These are phyloP conservation scores for Chionis minor DNA, from an alignment of 2,113 vertebrate genomes.

Conservation along the genomic window DNA sequence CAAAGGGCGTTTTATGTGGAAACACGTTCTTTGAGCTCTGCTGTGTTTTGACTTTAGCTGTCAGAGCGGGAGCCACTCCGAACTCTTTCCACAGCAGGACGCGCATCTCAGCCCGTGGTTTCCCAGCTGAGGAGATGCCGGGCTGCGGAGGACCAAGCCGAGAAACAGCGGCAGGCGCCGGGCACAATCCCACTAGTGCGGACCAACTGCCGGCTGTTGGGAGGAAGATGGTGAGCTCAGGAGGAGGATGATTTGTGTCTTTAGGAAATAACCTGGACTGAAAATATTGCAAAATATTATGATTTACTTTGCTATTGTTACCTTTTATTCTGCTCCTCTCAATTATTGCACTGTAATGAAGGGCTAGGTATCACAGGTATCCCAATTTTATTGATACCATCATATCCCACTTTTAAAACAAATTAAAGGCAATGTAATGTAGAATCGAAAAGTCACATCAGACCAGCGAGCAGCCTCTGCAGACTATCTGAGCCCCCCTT, in stretches of 20 bases:
- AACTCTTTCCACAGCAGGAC: neutral
- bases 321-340: neutral
- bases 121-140: neutral
- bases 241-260: neutral
- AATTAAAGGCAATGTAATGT: neutral
- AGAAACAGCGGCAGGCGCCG: neutral
- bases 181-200: neutral
- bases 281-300: neutral
- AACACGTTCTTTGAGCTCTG: neutral
- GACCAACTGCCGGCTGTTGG: neutral
- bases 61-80: neutral
- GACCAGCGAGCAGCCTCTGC: neutral
- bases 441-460: neutral
- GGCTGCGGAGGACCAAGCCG: rapidly evolving
- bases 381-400: neutral
- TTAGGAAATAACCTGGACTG: neutral
- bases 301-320: neutral
- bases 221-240: neutral
- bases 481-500: neutral
- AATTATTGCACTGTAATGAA: neutral
- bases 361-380: neutral
- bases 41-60: neutral
- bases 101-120: neutral
- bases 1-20: neutral
- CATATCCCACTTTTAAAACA: neutral